These are phyloP conservation scores for Pholis gunnellus DNA, from an alignment of 2,113 vertebrate species.

Conservation along the genomic window DNA sequence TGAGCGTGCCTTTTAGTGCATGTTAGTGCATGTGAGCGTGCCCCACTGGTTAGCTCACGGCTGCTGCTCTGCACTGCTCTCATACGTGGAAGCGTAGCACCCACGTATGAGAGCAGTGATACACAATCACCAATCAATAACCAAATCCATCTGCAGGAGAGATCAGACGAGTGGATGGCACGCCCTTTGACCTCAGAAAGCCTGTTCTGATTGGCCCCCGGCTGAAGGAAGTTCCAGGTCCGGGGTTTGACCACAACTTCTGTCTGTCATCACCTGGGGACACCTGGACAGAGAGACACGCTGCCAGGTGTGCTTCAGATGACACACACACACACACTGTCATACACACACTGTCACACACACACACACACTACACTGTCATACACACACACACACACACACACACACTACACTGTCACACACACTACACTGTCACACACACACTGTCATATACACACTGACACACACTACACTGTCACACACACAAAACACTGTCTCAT, in stretches of 20 bases:
- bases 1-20: no score
- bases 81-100: no score
- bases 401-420: not conserved
- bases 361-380: not conserved
- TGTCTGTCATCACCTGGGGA: slow-evolving; percentile 83
- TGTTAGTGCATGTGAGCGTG: no score
- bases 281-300: slow-evolving; percentile 70
- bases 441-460: not conserved
- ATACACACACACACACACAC: no score
- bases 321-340: not conserved
- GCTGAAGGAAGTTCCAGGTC: slow-evolving; percentile 83
- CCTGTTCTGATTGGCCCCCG: slow-evolving; percentile 87
- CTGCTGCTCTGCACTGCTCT: not conserved
- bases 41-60: no score
- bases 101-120: not conserved
- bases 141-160: slow-evolving; percentile 83
- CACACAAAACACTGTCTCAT: not conserved
- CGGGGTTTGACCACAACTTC: slow-evolving; percentile 97
- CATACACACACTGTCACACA: not conserved
- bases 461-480: slow-evolving; percentile 10
- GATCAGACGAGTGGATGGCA: slow-evolving; percentile 86
- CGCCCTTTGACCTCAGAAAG: slow-evolving; percentile 89
- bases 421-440: not conserved
- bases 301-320: slow-evolving; percentile 84
- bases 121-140: not conserved